Evolutionary conservation across 2,113 vertebrate species (phyloP).

Genomic region (Clarias batrachus): DNA sequence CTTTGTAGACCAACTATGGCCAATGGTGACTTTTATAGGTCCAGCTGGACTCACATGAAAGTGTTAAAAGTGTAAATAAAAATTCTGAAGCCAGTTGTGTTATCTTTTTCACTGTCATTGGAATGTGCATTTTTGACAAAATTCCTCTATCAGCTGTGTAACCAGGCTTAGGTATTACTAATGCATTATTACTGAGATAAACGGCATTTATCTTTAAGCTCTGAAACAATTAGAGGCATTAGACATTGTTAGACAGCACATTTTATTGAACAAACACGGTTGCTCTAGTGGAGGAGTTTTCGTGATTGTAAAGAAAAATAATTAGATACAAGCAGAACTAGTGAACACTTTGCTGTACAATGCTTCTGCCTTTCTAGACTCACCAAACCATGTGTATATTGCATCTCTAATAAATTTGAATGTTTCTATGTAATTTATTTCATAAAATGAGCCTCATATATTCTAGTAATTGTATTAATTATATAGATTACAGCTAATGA

Average conservation of each 20-base stretch:
- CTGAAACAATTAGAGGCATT: background rate
- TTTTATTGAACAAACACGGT: conserved; percentile 18
- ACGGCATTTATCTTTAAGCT: background rate
- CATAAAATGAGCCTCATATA: too few species aligned
- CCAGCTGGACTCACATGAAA: too few species aligned
- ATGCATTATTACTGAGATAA: background rate
- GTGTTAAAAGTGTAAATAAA: too few species aligned
- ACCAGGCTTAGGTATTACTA: background rate
- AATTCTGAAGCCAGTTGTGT: background rate
- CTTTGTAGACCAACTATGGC: too few species aligned
- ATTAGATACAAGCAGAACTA: background rate
- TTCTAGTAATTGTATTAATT: too few species aligned
- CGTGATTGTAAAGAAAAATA: background rate
- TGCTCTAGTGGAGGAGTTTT: background rate
- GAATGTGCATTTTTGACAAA: background rate
- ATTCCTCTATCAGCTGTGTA: background rate
- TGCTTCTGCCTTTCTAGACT: background rate
- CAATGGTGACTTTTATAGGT: too few species aligned
- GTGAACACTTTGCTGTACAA: background rate
- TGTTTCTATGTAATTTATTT: too few species aligned
- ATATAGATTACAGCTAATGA: too few species aligned
- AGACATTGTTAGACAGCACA: background rate
- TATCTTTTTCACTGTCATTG: background rate
- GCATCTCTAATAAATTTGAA: too few species aligned
- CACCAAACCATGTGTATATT: background rate